A percentile compares a stretch with the other conserved stretches of the same genome.
These are phyloP conservation scores for Nasonia longicornis DNA, from an alignment of 1,140 invertebrate genomes.

Conservation along the genomic window DNA sequence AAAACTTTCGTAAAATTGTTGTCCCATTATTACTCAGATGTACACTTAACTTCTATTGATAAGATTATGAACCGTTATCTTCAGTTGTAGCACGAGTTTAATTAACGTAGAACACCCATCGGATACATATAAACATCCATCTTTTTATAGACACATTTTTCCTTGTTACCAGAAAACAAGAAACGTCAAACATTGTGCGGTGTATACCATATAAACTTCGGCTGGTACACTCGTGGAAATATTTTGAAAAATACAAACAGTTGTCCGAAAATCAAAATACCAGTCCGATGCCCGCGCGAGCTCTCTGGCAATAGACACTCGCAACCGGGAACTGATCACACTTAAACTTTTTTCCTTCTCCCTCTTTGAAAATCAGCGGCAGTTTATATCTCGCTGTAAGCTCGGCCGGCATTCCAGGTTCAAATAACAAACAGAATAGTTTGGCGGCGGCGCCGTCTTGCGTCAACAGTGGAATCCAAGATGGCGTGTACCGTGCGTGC, in stretches of 20 bases:
- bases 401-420: not conserved
- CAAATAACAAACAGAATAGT: not conserved
- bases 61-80: not conserved
- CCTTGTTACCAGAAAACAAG: not conserved
- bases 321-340: not conserved
- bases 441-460: not conserved
- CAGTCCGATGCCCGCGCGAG: too few species aligned
- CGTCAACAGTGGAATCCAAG: not conserved
- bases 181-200: not conserved
- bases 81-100: not conserved
- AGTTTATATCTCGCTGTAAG: not conserved
- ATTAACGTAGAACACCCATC: conserved; percentile 8
- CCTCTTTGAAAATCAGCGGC: not conserved
- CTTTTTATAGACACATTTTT: not conserved
- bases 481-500: not conserved
- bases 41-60: not conserved
- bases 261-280: too few species aligned
- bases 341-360: not conserved
- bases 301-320: too few species aligned
- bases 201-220: not conserved
- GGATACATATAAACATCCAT: conserved; percentile 19
- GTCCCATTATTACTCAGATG: not conserved
- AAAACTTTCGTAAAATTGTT: not conserved
- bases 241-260: not conserved
- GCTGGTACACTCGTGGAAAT: not conserved